phyloP scores from a whole-genome alignment of 2,797 vertebrate species.

The Melanotaenia parkinsoni region DNA sequence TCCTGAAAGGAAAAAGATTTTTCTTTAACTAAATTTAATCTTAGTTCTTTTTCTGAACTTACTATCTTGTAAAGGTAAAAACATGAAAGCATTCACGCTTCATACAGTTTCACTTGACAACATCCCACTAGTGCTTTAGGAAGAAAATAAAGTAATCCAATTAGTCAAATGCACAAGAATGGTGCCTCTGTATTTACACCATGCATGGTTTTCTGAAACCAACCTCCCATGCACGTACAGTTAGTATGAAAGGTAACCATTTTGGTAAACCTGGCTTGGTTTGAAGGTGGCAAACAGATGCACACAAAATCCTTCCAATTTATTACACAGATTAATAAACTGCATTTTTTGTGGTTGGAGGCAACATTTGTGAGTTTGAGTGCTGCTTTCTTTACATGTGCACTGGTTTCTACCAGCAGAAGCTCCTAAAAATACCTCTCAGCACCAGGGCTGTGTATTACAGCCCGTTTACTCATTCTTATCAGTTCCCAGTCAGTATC shows the following conservation, averaged over 20 bases:
- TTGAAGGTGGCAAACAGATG: not conserved
- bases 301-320: slow-evolving; percentile 18
- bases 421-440: slow-evolving; percentile 32
- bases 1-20: not conserved
- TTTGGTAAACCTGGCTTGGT: slow-evolving; percentile 18
- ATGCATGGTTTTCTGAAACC: slow-evolving; percentile 28
- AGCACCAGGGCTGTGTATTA: slow-evolving; percentile 16
- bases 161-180: slow-evolving; percentile 7
- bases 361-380: not conserved
- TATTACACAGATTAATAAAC: slow-evolving; percentile 11
- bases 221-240: slow-evolving; percentile 33
- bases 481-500: slow-evolving; percentile 41
- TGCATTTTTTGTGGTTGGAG: not conserved
- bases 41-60: not conserved
- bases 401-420: slow-evolving; percentile 11
- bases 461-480: slow-evolving; percentile 29
- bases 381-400: not conserved
- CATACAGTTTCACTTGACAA: slow-evolving; percentile 6
- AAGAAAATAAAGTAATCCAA: slow-evolving; percentile 1
- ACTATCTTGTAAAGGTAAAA: not conserved
- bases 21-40: not conserved
- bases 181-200: slow-evolving; percentile 9
- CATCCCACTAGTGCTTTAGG: slow-evolving; percentile 5
- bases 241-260: slow-evolving; percentile 36
- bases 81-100: not conserved